Evolutionary conservation across 2,888 invertebrate genomes (phyloP), one percentile per base, ranked within the genome.

Genomic region (Thera britannica): DNA sequence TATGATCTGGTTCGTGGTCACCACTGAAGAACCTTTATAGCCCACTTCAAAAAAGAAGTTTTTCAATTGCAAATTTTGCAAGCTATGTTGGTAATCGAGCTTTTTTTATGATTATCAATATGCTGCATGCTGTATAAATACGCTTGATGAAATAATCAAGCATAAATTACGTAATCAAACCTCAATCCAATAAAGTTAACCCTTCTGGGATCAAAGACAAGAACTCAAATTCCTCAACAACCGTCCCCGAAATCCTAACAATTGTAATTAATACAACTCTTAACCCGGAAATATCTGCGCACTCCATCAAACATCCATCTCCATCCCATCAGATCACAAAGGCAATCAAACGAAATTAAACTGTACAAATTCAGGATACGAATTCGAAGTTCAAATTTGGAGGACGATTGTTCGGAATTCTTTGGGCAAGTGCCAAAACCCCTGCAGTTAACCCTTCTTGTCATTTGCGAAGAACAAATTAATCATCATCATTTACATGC

Each of bases 401-500:
- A 76, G 75, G 68, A 68, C 80, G 85, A 84, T 89, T 91, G 83
- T 87, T 85, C 80, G 80, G 80, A 79, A 90, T 91, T 87, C 87
- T 82, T 79, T 73, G 84, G 83, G 85, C 89, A 90, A 91, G 90
- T 90, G 88, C 82, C 88, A 79, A 73, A 73, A 75, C 91, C 88
- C 85, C 82, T 52, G 52, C 86, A 85, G 89, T 90, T 92, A 93
- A 93, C 93, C 93, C 93, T 93, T 93, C 92, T 88, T 90, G 92
- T 93, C 92, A 92, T 93, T 92, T 87, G 87, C 85, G 89, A 88
- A 87, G 92, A 90, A 92, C 93, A 92, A 92, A 93, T 93, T 93
- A 93, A 93, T 93, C 93, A 93, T 92, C 91, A 91, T 93, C 93
- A 93, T 93, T 93, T 93, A 91, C 89, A 93, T 93, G 92, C 93